phyloP scores from a whole-genome alignment of 1,140 invertebrate species.

The Drosophila erecta region DNA sequence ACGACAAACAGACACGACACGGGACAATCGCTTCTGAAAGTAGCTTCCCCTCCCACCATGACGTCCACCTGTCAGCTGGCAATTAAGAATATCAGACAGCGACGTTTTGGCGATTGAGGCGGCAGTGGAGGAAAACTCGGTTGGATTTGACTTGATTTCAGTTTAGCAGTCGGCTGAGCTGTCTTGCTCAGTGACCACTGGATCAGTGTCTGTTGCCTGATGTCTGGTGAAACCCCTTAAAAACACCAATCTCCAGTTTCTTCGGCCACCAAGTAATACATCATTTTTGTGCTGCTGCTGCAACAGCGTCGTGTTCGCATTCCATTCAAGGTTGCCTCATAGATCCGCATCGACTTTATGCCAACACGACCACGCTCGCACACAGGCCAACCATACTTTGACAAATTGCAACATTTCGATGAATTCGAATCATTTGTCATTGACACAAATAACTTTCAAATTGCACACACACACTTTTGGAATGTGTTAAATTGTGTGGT shows the following conservation, averaged over 20 bases:
- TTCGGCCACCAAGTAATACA: constrained; percentile 62
- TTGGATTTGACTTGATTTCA: constrained; percentile 39
- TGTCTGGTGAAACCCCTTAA: neutral
- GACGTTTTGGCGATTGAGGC: constrained; percentile 44
- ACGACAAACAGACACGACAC: constrained; percentile 41
- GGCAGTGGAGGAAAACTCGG: constrained; percentile 10
- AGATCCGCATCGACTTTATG: constrained; percentile 61
- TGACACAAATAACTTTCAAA: constrained; percentile 83
- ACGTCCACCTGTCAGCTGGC: constrained; percentile 62
- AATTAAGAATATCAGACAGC: constrained; percentile 72
- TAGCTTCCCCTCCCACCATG: neutral
- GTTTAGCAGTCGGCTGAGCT: constrained; percentile 31
- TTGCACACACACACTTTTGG: constrained; percentile 56
- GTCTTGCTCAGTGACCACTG: constrained; percentile 31
- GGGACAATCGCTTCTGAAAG: neutral
- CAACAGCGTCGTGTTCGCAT: constrained; percentile 62
- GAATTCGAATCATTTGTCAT: constrained; percentile 83
- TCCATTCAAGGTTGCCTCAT: constrained; percentile 75
- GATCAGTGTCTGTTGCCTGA: neutral
- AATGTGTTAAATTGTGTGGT: constrained; percentile 7
- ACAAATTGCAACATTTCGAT: constrained; percentile 82
- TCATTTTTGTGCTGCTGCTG: constrained; percentile 42
- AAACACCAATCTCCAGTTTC: constrained; percentile 4
- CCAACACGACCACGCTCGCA: constrained; percentile 13
- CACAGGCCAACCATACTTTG: constrained; percentile 59